Percentiles rank a stretch among this genome's conserved stretches.
phyloP scores from a whole-genome alignment of 2,113 vertebrate species.

The Dinomys branickii region DNA sequence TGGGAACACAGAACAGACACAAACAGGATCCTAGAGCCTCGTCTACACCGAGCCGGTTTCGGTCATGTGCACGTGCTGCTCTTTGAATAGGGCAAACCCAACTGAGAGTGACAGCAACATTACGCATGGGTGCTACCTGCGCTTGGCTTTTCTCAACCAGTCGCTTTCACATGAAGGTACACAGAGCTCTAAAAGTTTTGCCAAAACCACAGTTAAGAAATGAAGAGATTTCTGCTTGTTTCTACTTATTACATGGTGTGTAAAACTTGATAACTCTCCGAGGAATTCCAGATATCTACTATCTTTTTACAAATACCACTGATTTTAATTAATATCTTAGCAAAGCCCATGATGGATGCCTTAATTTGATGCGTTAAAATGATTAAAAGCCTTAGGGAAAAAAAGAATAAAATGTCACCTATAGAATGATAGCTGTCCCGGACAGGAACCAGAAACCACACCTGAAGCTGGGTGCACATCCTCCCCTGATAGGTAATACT shows the following conservation, averaged over 20 bases:
- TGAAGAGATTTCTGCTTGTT: not conserved
- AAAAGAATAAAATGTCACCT: constrained; percentile 49
- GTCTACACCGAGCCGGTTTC: not conserved
- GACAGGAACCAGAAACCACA: not conserved
- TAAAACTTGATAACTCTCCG: not conserved
- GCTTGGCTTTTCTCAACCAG: not conserved
- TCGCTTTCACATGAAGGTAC: not conserved
- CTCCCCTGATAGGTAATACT: not conserved
- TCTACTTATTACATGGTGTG: not conserved
- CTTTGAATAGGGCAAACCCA: constrained; percentile 16
- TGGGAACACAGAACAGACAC: not conserved
- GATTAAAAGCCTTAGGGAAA: constrained; percentile 59
- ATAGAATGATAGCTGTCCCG: constrained; percentile 60
- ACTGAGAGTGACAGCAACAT: not conserved
- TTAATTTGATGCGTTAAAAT: not conserved
- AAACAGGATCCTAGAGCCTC: not conserved
- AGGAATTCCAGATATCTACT: not conserved
- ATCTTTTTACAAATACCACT: not conserved
- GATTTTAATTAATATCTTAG: constrained; percentile 73
- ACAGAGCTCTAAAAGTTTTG: not conserved
- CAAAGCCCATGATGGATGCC: not conserved
- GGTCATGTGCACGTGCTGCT: constrained; percentile 59
- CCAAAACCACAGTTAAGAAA: not conserved
- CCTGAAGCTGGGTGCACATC: not conserved
- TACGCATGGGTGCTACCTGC: not conserved